These are phyloP conservation scores for Hemicordylus capensis DNA, from an alignment of 2,113 vertebrate genomes.

Conservation along the genomic window DNA sequence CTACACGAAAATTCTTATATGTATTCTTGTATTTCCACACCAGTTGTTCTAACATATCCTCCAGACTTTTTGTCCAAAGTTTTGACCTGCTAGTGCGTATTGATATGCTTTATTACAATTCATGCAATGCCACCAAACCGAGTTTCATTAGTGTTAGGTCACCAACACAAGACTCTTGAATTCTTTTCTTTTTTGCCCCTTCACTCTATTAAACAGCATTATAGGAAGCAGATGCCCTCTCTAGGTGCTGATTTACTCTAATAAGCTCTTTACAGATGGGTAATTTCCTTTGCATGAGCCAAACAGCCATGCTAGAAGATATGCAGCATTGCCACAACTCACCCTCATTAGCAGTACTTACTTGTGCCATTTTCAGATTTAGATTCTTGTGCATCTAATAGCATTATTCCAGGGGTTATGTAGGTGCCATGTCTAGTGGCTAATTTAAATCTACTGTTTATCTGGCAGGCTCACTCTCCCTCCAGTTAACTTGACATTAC, in stretches of 20 bases:
- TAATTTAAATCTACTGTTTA: not conserved
- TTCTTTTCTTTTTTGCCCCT: not conserved
- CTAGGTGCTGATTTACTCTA: conserved; percentile 1
- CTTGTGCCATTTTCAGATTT: conserved; percentile 15
- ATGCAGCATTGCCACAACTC: not conserved
- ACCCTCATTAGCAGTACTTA: not conserved
- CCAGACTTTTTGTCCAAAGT: not conserved
- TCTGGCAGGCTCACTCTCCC: not conserved
- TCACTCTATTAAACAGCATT: not conserved
- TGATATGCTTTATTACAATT: conserved; percentile 16
- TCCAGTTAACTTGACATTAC: not conserved
- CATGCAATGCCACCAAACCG: not conserved
- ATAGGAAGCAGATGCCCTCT: not conserved
- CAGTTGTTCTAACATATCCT: not conserved
- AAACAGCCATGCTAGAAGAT: not conserved
- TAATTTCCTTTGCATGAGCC: not conserved
- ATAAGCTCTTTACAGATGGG: conserved; percentile 2
- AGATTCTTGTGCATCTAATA: conserved; percentile 13
- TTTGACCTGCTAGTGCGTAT: not conserved
- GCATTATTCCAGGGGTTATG: not conserved
- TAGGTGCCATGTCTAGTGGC: not conserved
- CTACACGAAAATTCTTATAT: no score
- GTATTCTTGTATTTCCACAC: no score
- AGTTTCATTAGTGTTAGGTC: not conserved
- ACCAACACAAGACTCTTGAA: not conserved